Percentiles rank a stretch among this genome's conserved stretches.
These are phyloP conservation scores for Chrysotoxum bicinctum DNA, from an alignment of 2,888 invertebrate genomes.

Conservation along the genomic window DNA sequence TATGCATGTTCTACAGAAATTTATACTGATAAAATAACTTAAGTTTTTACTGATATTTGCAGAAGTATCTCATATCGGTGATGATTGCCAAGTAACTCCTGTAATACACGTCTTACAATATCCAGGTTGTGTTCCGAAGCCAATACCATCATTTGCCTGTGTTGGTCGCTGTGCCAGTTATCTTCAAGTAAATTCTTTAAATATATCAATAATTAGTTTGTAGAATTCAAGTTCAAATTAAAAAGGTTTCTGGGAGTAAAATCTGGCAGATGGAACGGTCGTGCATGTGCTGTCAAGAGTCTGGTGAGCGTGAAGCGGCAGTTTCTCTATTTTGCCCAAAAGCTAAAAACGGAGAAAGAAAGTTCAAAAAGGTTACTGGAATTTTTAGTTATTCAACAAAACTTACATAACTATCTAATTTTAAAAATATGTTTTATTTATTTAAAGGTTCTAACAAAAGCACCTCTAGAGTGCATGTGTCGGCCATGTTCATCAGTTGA, in stretches of 20 bases:
- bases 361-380: slow-evolving; percentile 88
- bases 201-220: not conserved
- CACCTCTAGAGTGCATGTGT: slow-evolving; percentile 96
- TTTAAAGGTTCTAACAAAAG: slow-evolving; percentile 92
- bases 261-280: slow-evolving; percentile 98
- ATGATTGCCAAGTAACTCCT: slow-evolving; percentile 95
- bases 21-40: too few relatives aligned
- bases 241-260: slow-evolving; percentile 94
- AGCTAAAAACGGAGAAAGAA: slow-evolving; percentile 92
- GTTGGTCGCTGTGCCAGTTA: slow-evolving; percentile 95
- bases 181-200: slow-evolving; percentile 87
- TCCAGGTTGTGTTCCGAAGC: slow-evolving; percentile 95
- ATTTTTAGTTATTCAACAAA: too few relatives aligned
- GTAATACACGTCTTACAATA: slow-evolving; percentile 95
- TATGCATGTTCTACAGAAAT: too few relatives aligned
- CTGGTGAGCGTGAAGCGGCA: slow-evolving; percentile 94
- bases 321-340: slow-evolving; percentile 95
- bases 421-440: slow-evolving; percentile 68
- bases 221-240: not conserved
- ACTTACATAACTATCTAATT: too few relatives aligned
- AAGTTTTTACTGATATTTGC: slow-evolving; percentile 30
- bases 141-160: slow-evolving; percentile 96
- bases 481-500: slow-evolving; percentile 94
- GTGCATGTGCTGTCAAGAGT: slow-evolving; percentile 97
- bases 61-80: slow-evolving; percentile 82